Base-by-base conservation (phyloP, 2,797 vertebrate species). In the Hoplostethus mediterraneus region DNA sequence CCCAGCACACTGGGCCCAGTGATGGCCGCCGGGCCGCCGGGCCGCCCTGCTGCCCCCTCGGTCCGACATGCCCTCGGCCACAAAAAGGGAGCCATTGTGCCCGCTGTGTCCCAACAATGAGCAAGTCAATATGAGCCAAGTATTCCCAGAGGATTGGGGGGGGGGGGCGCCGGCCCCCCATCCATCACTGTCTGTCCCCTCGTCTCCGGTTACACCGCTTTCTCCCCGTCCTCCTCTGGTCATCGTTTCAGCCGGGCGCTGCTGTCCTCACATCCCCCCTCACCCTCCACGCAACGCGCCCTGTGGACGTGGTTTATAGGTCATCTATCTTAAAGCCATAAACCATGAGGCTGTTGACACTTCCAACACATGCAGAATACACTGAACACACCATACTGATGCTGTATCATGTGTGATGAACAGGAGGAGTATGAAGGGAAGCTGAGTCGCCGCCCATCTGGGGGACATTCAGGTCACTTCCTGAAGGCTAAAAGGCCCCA, bases 71-170 rank as follows among this genome's bases (percentile, higher is more conserved):
- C 62, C 62, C 64, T 63, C 31, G 10, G 61, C 25, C 0, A 54
- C 56, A 75, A 8, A 82, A 79, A 81, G 67, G 61, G 55, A 79
- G 44, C 77, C 83, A 83, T 81, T 90, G 82, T 92, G 69, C 66
- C 63, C 25, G 54, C 73, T 77, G 79, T 65, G 54, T 72, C 59
- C 54, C 55, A 67, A 86, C 90, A 92, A 87, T 86, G 76, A 80
- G 52, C 1, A 25, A 80, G 77, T 92, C 87, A 83, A 82, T 85
- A 62, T 54, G 79, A 84, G 85, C 87, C 84, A 88, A 87, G 81
- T 75, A 14, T 76, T 77, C 64, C 78, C 61, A 53, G 72, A 75
- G 56, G 63, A 57, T 0, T 36, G 63, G 47, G 28, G 28, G 57
- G 31, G 61, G 21, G 25, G 66, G 63, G 57, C 61, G 62, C 63